Conservation (phyloP, 1,140 invertebrate genomes). For the Mycetomoellerius zeteki region DNA sequence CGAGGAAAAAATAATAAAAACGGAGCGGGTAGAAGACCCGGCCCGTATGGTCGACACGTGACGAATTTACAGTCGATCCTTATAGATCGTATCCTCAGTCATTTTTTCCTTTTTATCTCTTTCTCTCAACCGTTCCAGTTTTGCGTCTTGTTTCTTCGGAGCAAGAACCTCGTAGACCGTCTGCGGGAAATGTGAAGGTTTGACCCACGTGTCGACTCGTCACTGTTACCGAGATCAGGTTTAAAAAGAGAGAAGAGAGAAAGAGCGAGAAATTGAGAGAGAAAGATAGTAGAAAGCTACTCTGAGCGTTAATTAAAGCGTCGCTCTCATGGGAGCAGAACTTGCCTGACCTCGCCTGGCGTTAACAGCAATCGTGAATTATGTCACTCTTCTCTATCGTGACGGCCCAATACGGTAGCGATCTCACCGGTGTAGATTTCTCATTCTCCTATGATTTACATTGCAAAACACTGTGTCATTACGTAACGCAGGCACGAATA, state of each 20-base stretch:
- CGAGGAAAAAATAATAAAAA: slow-evolving; percentile 31
- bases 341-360: slow-evolving; percentile 34
- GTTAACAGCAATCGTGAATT: slow-evolving; percentile 46
- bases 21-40: not conserved
- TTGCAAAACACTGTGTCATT: slow-evolving; percentile 1
- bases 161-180: slow-evolving; percentile 32
- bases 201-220: slow-evolving; percentile 44
- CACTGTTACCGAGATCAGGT: slow-evolving; percentile 39
- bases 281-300: slow-evolving; percentile 33
- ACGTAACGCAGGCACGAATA: slow-evolving; percentile 18
- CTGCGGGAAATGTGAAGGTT: slow-evolving; percentile 35
- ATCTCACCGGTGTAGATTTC: slow-evolving; percentile 36
- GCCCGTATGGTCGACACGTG: slow-evolving; percentile 54
- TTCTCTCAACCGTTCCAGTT: slow-evolving; percentile 5
- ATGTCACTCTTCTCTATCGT: slow-evolving; percentile 28
- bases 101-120: slow-evolving; percentile 4
- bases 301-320: slow-evolving; percentile 55
- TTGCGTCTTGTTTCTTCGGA: not conserved
- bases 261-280: slow-evolving; percentile 1
- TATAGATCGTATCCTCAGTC: not conserved
- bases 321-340: slow-evolving; percentile 34
- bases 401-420: not conserved
- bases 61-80: slow-evolving; percentile 45
- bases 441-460: slow-evolving; percentile 24
- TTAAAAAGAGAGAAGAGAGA: slow-evolving; percentile 21